Evolutionary conservation across 1,140 invertebrate genomes (phyloP).

Genomic region (Tetraneura akinire): DNA sequence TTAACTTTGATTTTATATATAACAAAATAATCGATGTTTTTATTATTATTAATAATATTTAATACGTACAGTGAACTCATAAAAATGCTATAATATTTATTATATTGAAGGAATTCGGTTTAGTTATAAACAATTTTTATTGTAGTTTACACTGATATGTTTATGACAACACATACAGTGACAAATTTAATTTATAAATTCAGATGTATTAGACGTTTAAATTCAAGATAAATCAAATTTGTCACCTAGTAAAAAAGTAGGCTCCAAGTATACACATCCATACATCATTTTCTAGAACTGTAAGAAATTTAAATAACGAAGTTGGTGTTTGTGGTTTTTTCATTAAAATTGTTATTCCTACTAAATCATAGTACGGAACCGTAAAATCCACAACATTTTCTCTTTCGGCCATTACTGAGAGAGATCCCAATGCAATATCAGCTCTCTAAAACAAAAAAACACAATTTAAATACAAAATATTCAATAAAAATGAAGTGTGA

Average conservation of each 20-base stretch:
- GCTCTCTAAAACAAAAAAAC: conserved; percentile 64
- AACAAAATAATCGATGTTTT: too few species aligned
- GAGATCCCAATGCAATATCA: conserved; percentile 83
- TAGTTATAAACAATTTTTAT: too few species aligned
- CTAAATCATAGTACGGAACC: conserved; percentile 92
- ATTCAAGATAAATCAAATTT: too few species aligned
- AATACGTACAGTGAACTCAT: too few species aligned
- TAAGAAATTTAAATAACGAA: conserved; percentile 95
- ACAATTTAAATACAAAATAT: neutral
- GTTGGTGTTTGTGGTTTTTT: conserved; percentile 76
- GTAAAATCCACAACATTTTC: conserved; percentile 95
- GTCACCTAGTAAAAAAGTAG: conserved; percentile 87
- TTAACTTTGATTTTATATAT: too few species aligned
- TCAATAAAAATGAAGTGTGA: neutral
- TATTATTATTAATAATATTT: too few species aligned
- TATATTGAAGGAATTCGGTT: too few species aligned
- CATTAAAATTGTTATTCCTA: conserved; percentile 92
- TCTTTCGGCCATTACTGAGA: conserved; percentile 91
- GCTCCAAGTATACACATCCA: conserved; percentile 95
- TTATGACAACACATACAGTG: too few species aligned
- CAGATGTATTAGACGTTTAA: too few species aligned
- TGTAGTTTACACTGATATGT: too few species aligned
- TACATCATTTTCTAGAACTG: conserved; percentile 91
- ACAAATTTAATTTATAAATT: too few species aligned
- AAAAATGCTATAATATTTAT: too few species aligned